A percentile compares a stretch with the other conserved stretches of the same genome.
These are phyloP conservation scores for Oreonectes daqikongensis DNA, from an alignment of 2,797 vertebrate genomes.

Conservation along the genomic window DNA sequence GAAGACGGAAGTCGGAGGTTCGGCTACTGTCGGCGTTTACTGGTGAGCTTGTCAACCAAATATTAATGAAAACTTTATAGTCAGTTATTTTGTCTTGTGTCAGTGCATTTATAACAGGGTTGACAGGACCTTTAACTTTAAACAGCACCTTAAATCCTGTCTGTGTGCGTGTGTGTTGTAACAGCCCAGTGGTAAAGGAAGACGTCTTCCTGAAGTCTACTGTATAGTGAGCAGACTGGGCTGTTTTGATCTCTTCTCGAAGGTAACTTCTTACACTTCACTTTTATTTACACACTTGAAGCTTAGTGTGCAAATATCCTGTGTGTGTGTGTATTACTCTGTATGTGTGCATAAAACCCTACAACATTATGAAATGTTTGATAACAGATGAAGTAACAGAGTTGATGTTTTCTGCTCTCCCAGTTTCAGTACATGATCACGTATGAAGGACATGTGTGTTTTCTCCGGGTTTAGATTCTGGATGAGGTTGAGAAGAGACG, in stretches of 20 bases:
- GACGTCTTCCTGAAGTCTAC: conserved; percentile 95
- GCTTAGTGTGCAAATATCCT: too few relatives aligned
- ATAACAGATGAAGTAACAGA: background rate
- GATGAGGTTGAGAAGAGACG: conserved; percentile 97
- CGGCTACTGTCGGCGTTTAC: conserved; percentile 93
- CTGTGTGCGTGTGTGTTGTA: conserved; percentile 53
- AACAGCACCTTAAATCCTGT: background rate
- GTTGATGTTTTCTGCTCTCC: background rate
- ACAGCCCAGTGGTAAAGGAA: conserved; percentile 89
- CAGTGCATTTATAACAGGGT: background rate
- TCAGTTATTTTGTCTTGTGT: background rate
- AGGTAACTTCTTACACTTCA: conserved; percentile 82
- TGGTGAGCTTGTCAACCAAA: conserved; percentile 79
- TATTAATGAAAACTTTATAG: background rate
- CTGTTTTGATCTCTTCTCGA: conserved; percentile 98
- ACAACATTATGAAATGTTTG: background rate
- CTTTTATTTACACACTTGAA: background rate
- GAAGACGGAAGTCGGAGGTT: conserved; percentile 97
- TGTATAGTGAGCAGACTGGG: conserved; percentile 97
- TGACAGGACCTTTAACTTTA: background rate
- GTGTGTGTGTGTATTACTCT: background rate
- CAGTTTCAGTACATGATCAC: background rate
- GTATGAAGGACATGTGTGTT: conserved; percentile 2
- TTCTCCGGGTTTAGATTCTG: conserved; percentile 81
- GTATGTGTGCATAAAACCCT: background rate